Conservation (phyloP, 2,888 invertebrate species). For the Desoria tigrina region DNA sequence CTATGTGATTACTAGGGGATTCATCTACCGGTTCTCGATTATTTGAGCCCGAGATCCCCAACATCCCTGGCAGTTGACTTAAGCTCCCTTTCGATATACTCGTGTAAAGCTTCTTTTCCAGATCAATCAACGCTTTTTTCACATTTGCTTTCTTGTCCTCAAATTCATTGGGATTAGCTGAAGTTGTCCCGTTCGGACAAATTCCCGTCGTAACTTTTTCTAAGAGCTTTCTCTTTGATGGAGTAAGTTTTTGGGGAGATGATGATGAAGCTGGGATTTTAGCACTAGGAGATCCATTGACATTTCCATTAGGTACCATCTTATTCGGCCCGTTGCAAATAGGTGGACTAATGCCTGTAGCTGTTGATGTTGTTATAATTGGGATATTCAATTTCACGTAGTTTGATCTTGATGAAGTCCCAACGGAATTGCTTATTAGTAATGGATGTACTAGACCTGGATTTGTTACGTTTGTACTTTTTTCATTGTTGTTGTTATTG, state of each 20-base stretch:
- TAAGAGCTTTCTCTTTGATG: background rate
- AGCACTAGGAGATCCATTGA: background rate
- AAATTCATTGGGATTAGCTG: background rate
- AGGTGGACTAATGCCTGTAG: background rate
- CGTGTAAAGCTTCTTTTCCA: slow-evolving; percentile 27
- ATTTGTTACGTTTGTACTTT: slow-evolving; percentile 14
- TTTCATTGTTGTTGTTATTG: too few species aligned
- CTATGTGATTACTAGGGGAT: background rate
- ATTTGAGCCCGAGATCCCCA: background rate
- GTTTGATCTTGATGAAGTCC: slow-evolving; percentile 2
- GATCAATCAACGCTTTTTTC: slow-evolving; percentile 31
- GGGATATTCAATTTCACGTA: slow-evolving; percentile 1
- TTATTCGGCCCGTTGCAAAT: background rate
- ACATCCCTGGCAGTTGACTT: background rate
- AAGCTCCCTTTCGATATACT: slow-evolving; percentile 5
- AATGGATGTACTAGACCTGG: slow-evolving; percentile 22
- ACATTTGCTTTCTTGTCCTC: slow-evolving; percentile 29
- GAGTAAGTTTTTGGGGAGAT: background rate
- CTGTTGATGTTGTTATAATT: background rate
- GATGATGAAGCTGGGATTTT: background rate
- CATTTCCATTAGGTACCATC: background rate
- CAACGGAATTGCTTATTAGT: slow-evolving; percentile 8
- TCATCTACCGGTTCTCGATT: background rate
- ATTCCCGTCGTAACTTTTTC: slow-evolving; percentile 1
- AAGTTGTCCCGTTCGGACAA: background rate